Percentiles rank a stretch among this genome's conserved stretches.
phyloP scores from a whole-genome alignment of 37 sponge, comb jelly and placozoan genomes.

The Ianthella basta region DNA sequence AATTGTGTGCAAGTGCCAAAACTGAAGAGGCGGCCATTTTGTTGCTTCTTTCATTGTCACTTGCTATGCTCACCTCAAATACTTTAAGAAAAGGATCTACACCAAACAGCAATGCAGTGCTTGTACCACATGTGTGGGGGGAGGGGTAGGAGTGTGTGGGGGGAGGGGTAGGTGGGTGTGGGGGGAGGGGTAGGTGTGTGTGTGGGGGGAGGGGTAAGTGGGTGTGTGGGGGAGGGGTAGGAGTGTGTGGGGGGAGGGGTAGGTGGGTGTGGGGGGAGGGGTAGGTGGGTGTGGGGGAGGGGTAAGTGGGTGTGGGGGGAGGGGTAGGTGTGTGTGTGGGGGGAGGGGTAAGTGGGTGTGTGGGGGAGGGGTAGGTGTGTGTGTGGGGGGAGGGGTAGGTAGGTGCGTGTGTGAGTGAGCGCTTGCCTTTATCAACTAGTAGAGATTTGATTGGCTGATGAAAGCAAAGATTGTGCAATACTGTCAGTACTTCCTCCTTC shows the following conservation, averaged over 20 bases:
- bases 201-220: too few species aligned
- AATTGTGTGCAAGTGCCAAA: constrained; percentile 58
- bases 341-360: neutral
- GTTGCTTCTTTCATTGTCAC: neutral
- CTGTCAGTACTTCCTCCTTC: constrained; percentile 18
- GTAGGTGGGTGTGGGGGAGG: neutral
- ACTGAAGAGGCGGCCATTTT: constrained; percentile 62
- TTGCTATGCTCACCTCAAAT: constrained; percentile 25
- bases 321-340: too few species aligned
- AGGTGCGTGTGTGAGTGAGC: neutral
- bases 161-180: too few species aligned
- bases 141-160: too few species aligned
- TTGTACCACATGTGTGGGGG: too few species aligned
- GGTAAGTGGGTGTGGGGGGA: too few species aligned
- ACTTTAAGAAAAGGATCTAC: constrained; percentile 37
- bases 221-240: neutral
- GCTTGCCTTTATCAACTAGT: constrained; percentile 56
- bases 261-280: neutral
- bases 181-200: too few species aligned
- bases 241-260: neutral
- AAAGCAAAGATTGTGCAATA: constrained; percentile 72
- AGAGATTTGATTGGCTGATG: constrained; percentile 67
- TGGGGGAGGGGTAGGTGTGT: neutral
- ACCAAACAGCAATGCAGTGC: neutral
- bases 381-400: neutral